phyloP scores from a whole-genome alignment of 2,113 vertebrate species.

The Poecile atricapillus region DNA sequence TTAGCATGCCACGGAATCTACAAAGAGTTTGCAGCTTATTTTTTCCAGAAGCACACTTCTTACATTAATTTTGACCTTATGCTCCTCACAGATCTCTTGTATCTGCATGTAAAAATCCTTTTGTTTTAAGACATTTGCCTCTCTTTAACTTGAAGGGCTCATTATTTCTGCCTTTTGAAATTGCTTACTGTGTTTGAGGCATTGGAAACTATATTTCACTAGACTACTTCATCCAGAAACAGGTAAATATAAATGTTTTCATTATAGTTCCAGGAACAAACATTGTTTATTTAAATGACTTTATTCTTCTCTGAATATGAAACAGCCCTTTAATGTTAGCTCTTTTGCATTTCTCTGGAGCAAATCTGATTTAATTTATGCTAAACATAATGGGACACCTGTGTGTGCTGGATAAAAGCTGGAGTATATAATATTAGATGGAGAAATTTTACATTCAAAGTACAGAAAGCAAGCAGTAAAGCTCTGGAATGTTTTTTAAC shows the following conservation, averaged over 20 bases:
- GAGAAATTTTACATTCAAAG: neutral
- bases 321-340: neutral
- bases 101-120: neutral
- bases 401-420: neutral
- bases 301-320: conserved; percentile 21
- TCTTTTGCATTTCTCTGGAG: conserved; percentile 24
- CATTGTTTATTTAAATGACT: neutral
- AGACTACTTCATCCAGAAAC: neutral
- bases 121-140: neutral
- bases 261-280: neutral
- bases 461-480: neutral
- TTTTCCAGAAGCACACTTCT: neutral
- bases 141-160: neutral
- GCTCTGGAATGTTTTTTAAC: neutral
- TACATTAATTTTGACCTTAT: neutral
- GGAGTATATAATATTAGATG: neutral
- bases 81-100: neutral
- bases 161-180: conserved; percentile 4
- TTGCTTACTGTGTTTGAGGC: neutral
- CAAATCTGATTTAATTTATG: conserved; percentile 49
- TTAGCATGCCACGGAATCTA: neutral
- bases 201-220: neutral
- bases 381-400: conserved; percentile 33
- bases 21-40: neutral
- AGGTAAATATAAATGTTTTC: neutral